Evolutionary conservation across 2,888 invertebrate species (phyloP).

Genomic region (Agrochola circellaris): DNA sequence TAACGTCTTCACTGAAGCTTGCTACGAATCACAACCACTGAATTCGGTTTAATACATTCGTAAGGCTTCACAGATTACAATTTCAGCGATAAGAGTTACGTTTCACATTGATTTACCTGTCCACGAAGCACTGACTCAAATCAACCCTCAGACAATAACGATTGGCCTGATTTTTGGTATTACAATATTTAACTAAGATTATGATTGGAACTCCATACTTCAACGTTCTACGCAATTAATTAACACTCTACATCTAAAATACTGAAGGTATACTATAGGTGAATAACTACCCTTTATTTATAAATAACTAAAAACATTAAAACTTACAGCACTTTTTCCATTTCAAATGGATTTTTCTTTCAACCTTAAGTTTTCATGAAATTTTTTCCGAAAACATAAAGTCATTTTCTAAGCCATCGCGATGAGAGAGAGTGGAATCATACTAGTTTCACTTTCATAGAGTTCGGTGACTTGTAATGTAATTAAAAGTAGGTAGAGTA

Average conservation of each 20-base stretch:
- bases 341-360: constrained; percentile 1
- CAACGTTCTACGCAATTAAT: background rate
- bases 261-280: no score
- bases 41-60: constrained; percentile 83
- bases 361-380: background rate
- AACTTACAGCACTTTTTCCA: constrained; percentile 13
- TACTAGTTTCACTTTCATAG: constrained; percentile 6
- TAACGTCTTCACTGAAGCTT: constrained; percentile 85
- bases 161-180: constrained; percentile 23
- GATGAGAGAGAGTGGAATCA: constrained; percentile 1
- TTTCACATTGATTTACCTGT: constrained; percentile 66
- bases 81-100: constrained; percentile 70
- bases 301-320: background rate
- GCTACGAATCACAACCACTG: constrained; percentile 85
- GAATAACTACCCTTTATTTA: background rate
- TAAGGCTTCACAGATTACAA: constrained; percentile 71
- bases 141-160: constrained; percentile 24
- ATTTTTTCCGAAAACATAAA: background rate
- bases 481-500: constrained; percentile 46
- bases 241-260: background rate
- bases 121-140: constrained; percentile 22
- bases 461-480: constrained; percentile 26
- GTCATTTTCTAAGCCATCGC: constrained; percentile 16
- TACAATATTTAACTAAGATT: background rate
- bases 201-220: constrained; percentile 1